These are phyloP conservation scores for Upupa epops DNA, from an alignment of 2,113 vertebrate species.

Conservation along the genomic window DNA sequence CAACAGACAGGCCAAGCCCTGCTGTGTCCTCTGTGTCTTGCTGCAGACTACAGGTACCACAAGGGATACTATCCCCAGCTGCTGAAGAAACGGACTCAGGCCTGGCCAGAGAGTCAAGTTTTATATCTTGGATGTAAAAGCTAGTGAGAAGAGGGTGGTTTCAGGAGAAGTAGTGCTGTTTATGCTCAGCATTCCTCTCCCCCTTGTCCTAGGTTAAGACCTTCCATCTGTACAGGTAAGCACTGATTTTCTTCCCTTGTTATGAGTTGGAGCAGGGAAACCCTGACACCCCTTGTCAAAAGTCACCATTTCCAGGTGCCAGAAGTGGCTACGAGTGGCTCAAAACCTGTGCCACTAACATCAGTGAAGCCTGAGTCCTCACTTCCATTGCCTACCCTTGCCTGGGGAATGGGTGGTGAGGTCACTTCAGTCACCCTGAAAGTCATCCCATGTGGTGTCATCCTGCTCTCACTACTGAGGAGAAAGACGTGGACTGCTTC, in stretches of 20 bases:
- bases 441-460: neutral
- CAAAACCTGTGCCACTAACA: neutral
- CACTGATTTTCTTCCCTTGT: neutral
- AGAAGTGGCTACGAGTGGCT: neutral
- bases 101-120: neutral
- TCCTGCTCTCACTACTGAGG: neutral
- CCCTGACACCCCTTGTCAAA: neutral
- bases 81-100: neutral
- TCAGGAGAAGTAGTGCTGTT: neutral
- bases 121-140: neutral
- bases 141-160: neutral
- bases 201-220: neutral
- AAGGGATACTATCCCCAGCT: neutral
- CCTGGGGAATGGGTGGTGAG: neutral
- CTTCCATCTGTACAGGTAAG: neutral
- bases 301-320: neutral
- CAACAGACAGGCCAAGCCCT: neutral
- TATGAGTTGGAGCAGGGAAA: neutral
- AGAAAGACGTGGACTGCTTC: neutral
- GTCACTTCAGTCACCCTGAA: neutral
- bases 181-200: neutral
- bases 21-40: neutral
- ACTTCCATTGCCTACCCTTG: rapidly evolving
- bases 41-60: neutral
- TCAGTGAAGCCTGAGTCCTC: neutral